Evolutionary conservation across 2,113 vertebrate genomes (phyloP), one percentile per base, ranked within the genome.

Genomic region (Eublepharis macularius): DNA sequence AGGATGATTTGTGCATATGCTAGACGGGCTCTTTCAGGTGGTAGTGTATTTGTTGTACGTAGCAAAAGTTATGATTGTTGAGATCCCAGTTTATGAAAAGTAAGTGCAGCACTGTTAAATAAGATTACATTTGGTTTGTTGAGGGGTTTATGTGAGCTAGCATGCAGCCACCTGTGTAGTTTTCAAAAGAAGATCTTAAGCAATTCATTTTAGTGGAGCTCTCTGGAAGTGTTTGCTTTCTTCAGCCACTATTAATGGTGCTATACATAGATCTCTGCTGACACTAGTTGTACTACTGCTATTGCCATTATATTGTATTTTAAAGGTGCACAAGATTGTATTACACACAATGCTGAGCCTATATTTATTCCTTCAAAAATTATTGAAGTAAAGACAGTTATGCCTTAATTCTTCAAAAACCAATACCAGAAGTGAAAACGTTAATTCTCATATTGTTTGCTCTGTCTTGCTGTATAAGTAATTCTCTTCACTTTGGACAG

Each of bases 241-340:
- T 34, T 21, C 41, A 70, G 83, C 83, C 70, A 66, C 83, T 85
- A 66, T 78, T 70, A 41, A 34, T 39, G 34, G 66, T n/a, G 63
- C 75, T 85, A 85, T 79, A 79, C 83, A 85, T 85, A 85, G 83
- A 81, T 49, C 43, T 47, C 54, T 26, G 78, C 78, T 86, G 70
- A 74, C 77, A 81, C 7, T 49, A 49, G 17, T 12, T 41, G 17
- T n/a, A 41, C 70, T 19, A 11, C 57, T 45, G 34, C 26, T 16
- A 21, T 75, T 39, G 34, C 70, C 43, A 75, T n/a, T 86, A 81
- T 75, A 86, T 81, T 85, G 14, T 34, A 85, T 63, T 80, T 77
- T 63, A 39, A 63, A n/a, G 66, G 36, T 45, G 45, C 14, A 19
- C 24, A 43, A 43, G 21, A 45, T 60, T 63, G 11, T 72, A 51